Evolutionary conservation across 37 sponge, comb jelly and placozoan species (phyloP), one percentile per base, ranked within the genome.

Genomic region (Amphimedon queenslandica): DNA sequence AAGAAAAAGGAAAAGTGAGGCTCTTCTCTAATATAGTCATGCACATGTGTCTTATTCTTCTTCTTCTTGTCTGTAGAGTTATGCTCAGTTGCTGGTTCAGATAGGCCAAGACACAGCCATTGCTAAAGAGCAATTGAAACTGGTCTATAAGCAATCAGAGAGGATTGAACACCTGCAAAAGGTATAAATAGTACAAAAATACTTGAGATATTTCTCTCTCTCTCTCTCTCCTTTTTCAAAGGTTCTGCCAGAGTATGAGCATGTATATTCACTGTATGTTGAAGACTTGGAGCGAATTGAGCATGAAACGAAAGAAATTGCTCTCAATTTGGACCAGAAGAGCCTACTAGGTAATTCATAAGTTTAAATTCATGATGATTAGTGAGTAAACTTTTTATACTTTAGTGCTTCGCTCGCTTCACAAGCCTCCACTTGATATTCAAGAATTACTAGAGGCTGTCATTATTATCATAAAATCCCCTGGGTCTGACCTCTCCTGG

Each of bases 31-130:
- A 18, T 47, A 8, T 47, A 18, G 13, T 18, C 53, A 47, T 47
- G 53, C 13, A 47, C 53, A 47, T 47, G 53, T 47, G 13, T 47
- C 13, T 47, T 8, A 18, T 18, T 13, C 8, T 47, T 47, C 53
- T 47, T 18, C 69, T 34, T 2, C 27, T 34, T 47, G 40, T 67
- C 40, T 41, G 55, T 41, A 81, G 81, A 64, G 72, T 53, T 73
- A 73, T 34, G 31, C 57, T 38, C 85, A 89, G 37, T 77, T 90
- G 24, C 76, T 94, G 69, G 69, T 72, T 1, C 95, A 90, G 69
- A 66, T 90, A 5, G 92, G 95, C 0, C 91, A 90, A 41, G 95
- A 94, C 65, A 87, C 88, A 4, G 92, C 95, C 63, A 94, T 94
- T 63, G 74, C 84, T n/a, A 55, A 58, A 33, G 90, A 89, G 39